Conservation (phyloP, 2,888 invertebrate genomes). For the Latheticus oryzae region DNA sequence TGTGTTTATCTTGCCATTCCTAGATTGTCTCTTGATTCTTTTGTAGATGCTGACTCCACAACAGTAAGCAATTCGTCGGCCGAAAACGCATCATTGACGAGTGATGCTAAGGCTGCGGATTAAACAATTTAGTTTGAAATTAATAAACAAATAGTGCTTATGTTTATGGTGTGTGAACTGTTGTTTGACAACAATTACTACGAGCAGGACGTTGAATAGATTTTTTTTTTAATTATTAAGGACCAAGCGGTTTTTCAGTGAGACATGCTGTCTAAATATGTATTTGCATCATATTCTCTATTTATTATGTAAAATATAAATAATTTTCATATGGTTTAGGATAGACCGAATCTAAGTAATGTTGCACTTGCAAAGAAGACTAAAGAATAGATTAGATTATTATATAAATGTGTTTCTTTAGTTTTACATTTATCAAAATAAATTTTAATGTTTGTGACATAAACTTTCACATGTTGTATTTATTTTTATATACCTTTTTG, state of each 20-base stretch:
- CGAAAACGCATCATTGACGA: constrained; percentile 44
- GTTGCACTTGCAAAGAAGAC: constrained; percentile 62
- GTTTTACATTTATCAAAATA: constrained; percentile 39
- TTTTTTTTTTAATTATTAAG: constrained; percentile 37
- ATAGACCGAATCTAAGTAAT: constrained; percentile 53
- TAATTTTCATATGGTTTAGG: constrained; percentile 45
- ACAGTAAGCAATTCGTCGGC: constrained; percentile 53
- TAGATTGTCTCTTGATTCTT: constrained; percentile 39
- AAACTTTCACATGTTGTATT: constrained; percentile 38
- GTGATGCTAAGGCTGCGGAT: constrained; percentile 41
- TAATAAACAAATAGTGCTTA: constrained; percentile 23
- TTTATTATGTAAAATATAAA: constrained; percentile 47
- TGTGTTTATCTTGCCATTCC: constrained; percentile 43
- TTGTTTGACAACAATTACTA: constrained; percentile 33
- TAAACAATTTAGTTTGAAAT: constrained; percentile 45
- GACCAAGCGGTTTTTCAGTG: constrained; percentile 46
- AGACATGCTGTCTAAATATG: constrained; percentile 47
- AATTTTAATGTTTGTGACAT: constrained; percentile 44
- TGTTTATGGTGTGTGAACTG: constrained; percentile 40
- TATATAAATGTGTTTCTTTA: constrained; percentile 54
- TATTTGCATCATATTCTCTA: constrained; percentile 43
- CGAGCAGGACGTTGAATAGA: constrained; percentile 29
- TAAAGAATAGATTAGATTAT: constrained; percentile 58
- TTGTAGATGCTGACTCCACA: constrained; percentile 55
- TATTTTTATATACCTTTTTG: constrained; percentile 43